Percentiles rank a stretch among this genome's conserved stretches.
These are phyloP conservation scores for Ceyx erithaca DNA, from an alignment of 2,797 vertebrate genomes.

Conservation along the genomic window DNA sequence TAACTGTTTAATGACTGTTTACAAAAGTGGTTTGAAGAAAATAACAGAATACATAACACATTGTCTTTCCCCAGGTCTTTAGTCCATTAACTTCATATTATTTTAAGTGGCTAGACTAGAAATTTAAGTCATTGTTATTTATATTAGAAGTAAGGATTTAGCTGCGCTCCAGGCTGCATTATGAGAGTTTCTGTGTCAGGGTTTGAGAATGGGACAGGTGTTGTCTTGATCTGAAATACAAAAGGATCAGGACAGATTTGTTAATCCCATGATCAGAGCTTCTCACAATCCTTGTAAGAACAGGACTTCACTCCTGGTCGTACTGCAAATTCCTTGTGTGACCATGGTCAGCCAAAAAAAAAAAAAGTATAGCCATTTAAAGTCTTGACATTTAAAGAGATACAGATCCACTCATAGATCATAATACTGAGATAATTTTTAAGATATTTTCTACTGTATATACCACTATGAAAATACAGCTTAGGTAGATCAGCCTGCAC, in stretches of 20 bases:
- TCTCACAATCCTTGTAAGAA: background rate
- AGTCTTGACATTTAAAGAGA: background rate
- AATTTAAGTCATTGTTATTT: conserved; percentile 38
- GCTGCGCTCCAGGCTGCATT: background rate
- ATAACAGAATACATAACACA: background rate
- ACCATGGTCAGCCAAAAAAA: background rate
- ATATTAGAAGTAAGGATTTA: conserved; percentile 4
- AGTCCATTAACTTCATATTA: background rate
- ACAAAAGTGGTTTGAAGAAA: conserved; percentile 25
- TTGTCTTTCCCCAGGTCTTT: conserved; percentile 14
- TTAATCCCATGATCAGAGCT: background rate
- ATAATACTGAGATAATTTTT: background rate
- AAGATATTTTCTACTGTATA: background rate
- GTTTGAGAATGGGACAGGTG: background rate
- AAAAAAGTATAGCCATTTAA: background rate
- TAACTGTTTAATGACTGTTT: conserved; percentile 52
- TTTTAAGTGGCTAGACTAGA: conserved; percentile 26
- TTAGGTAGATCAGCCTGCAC: background rate
- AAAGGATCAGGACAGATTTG: background rate
- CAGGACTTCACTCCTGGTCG: background rate
- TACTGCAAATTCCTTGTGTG: background rate
- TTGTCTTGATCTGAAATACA: conserved; percentile 19
- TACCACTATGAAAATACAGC: background rate
- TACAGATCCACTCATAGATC: background rate
- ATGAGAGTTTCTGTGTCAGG: conserved; percentile 6